Evolutionary conservation across 1,140 invertebrate species (phyloP), one percentile per base, ranked within the genome.

Genomic region (Cepaea nemoralis): DNA sequence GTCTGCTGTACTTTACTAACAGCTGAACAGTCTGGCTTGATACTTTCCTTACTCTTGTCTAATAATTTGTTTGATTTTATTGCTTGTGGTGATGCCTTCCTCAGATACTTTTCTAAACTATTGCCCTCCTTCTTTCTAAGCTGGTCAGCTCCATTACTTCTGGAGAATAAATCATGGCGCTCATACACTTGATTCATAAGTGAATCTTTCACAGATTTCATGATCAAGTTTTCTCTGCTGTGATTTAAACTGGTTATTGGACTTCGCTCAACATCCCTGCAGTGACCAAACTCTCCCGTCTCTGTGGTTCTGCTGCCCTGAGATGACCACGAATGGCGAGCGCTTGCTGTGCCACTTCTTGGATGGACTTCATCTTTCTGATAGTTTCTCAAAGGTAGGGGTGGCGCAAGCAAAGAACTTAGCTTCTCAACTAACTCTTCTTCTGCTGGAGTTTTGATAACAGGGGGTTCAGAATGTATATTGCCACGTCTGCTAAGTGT

Each of bases 361-460:
- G 31, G 12, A 6, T 78, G 2, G 0, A 73, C 69, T 48, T 80
- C 78, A 37, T 80, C 78, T 37, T 80, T 80, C 69, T 80, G 78
- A 48, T 80, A 80, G 33, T 71, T 80, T 33, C 78, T 31, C 35
- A 80, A 42, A 12, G 78, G 78, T 40, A 80, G 63, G 39, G 78
- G 78, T 33, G 78, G 78, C 22, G 78, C 78, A 27, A 80, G 69
- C 16, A 55, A 42, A 35, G 69, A 33, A 69, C 78, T 80, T 33
- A 80, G 69, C 69, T 80, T 80, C 33, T 80, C 78, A 33, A 80
- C 78, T 31, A 80, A 69, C 31, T 80, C 78, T 45, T 80, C 78
- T 40, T 71, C 78, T 55, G 78, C 78, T 42, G 78, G 78, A 73
- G 78, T 71, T 40, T 78, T 78, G 39, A 78, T 39, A 22, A 63